phyloP scores from a whole-genome alignment of 35 echinoderm and acorn worm genomes.

The Stichopus chloronotus region DNA sequence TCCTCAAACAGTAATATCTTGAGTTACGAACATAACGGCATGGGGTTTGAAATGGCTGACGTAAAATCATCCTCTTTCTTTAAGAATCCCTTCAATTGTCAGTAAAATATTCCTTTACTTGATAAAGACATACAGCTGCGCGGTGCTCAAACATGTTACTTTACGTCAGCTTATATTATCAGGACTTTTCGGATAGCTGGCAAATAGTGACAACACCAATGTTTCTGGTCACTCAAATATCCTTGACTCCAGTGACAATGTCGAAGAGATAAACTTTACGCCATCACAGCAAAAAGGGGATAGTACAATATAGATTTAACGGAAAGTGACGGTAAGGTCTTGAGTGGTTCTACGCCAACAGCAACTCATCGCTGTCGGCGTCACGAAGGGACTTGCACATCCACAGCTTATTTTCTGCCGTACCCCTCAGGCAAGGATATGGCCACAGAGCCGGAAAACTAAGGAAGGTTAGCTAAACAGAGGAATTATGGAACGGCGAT shows the following conservation, averaged over 20 bases:
- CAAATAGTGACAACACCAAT: slow-evolving; percentile 27
- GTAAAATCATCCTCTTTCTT: too few relatives aligned
- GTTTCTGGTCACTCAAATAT: not conserved
- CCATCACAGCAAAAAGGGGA: not conserved
- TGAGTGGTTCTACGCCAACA: slow-evolving; percentile 36
- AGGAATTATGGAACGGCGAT: not conserved
- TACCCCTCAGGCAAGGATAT: slow-evolving; percentile 36
- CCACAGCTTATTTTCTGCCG: not conserved
- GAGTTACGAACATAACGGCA: too few relatives aligned
- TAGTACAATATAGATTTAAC: not conserved
- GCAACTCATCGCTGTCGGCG: slow-evolving; percentile 19
- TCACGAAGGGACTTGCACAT: not conserved
- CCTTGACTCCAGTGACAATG: slow-evolving; percentile 25
- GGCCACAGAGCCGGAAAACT: slow-evolving; percentile 16
- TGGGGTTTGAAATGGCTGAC: too few relatives aligned
- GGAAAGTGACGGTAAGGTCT: slow-evolving; percentile 35
- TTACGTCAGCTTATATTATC: slow-evolving; percentile 50
- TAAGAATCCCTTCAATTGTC: too few relatives aligned
- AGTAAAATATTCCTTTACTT: too few relatives aligned
- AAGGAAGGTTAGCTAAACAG: slow-evolving; percentile 48
- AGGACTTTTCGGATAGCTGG: slow-evolving; percentile 3
- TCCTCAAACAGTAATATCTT: too few relatives aligned
- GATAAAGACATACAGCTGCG: too few relatives aligned
- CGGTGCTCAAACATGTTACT: not conserved
- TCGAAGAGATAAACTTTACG: slow-evolving; percentile 1